A percentile compares a stretch with the other conserved stretches of the same genome.
phyloP scores from a whole-genome alignment of 2,113 vertebrate genomes.

The Myotis davidii region DNA sequence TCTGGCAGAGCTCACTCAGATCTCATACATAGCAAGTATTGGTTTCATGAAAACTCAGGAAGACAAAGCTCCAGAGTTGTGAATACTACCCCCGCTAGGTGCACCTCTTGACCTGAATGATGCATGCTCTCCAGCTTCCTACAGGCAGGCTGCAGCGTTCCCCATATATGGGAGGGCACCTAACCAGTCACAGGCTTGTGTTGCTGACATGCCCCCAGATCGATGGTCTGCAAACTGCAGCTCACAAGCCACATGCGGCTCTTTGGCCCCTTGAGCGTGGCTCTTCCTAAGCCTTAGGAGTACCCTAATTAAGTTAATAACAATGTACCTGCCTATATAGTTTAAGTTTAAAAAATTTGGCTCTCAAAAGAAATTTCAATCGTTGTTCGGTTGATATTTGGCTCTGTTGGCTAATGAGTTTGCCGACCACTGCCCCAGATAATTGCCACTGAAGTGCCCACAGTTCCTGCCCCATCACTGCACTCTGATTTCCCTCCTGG shows the following conservation, averaged over 20 bases:
- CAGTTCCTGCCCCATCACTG: background rate
- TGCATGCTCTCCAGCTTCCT: background rate
- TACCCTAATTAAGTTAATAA: too few species aligned
- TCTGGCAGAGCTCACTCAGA: background rate
- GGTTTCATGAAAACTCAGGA: conserved; percentile 38
- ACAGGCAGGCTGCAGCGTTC: background rate
- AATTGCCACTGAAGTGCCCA: background rate
- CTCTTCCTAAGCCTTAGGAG: too few species aligned
- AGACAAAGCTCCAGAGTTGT: background rate
- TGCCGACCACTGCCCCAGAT: background rate
- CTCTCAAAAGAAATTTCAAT: too few species aligned
- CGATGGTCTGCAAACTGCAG: too few species aligned
- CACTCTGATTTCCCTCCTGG: conserved; percentile 42
- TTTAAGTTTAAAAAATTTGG: too few species aligned
- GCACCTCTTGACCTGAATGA: background rate
- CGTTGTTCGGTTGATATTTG: too few species aligned
- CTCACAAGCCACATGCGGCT: too few species aligned
- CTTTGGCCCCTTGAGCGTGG: too few species aligned
- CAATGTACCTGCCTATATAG: too few species aligned
- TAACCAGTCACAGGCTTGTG: background rate
- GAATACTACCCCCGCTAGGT: too few species aligned
- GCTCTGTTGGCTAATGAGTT: too few species aligned
- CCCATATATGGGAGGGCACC: background rate
- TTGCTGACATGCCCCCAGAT: background rate
- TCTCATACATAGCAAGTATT: too few species aligned